Evolutionary conservation across 2,113 vertebrate genomes (phyloP), one percentile per base, ranked within the genome.

Genomic region (Ciconia maguari): DNA sequence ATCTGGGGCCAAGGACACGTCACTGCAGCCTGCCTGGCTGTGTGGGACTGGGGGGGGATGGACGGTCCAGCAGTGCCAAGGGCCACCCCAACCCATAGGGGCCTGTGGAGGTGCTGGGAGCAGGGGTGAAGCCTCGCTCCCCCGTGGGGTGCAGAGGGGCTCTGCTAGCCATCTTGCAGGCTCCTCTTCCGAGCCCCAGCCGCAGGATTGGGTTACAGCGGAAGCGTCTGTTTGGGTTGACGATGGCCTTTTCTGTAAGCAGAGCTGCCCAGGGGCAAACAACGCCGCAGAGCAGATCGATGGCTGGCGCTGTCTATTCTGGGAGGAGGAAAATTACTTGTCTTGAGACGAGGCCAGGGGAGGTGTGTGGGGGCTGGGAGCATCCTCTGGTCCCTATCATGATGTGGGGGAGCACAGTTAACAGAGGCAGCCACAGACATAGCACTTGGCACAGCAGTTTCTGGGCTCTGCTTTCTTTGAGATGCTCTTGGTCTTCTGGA

Each of bases 261-360:
- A 22, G 94, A 94, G 92, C 91, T 2, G 9, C 79, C 27, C 64
- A 22, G 93, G 51, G 78, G 41, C 88, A 76, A 88, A 68, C 52
- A 75, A 5, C 10, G 0, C 88, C 5, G 30, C 95, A 75, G 96
- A 84, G 81, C 89, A 29, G 96, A 97, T 97, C 94, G 36, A 94
- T 94, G 68, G 49, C 41, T 12, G 4, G 69, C 4, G 4, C 42
- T 62, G 80, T 26, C 81, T 91, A 1, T 36, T 79, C 61, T 32
- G 89, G 66, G 62, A 82, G 87, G 14, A 92, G 55, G 68, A 69
- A 61, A 74, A 74, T 42, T 5, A 38, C 52, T 75, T 76, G 69
- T 58, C 38, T 55, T 42, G 36, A 44, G 76, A 91, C 0, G 2
- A 71, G 34, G 74, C 51, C 52, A 55, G 52, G 22, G 4, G 19